Conservation (phyloP, 2,113 vertebrate genomes). For the Tympanuchus pallidicinctus region DNA sequence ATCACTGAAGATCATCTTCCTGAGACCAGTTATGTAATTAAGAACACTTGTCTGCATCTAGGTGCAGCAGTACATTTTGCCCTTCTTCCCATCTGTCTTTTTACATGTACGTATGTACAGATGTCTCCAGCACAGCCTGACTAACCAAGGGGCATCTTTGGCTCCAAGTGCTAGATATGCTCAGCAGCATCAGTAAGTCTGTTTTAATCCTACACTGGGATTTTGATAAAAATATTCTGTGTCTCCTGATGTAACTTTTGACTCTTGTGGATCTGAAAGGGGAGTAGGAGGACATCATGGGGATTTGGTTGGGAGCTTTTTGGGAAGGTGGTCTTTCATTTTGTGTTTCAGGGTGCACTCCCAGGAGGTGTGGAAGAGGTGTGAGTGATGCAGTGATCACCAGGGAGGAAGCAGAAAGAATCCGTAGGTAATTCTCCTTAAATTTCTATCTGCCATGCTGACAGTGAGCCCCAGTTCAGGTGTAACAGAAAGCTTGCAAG, state of each 20-base stretch:
- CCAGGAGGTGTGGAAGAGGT: conserved; percentile 89
- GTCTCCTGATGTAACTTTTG: neutral
- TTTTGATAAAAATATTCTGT: neutral
- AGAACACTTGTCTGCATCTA: neutral
- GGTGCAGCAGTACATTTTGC: no score
- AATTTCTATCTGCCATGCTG: neutral
- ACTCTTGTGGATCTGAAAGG: neutral
- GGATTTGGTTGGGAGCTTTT: neutral
- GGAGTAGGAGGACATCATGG: neutral
- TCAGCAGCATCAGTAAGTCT: neutral
- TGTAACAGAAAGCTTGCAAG: neutral
- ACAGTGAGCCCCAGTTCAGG: neutral
- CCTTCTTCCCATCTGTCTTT: neutral
- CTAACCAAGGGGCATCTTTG: neutral
- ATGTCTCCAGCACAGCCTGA: rapidly evolving
- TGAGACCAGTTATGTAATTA: neutral
- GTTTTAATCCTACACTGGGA: neutral
- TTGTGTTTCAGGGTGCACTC: conserved; percentile 88
- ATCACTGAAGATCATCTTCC: neutral
- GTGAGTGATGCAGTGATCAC: conserved; percentile 86
- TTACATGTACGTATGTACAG: neutral
- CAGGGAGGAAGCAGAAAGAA: conserved; percentile 83
- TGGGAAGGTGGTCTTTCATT: neutral
- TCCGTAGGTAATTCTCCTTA: conserved; percentile 76
- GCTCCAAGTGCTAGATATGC: neutral